Evolutionary conservation across 2,888 invertebrate genomes (phyloP).

Genomic region (Minunthozetes semirufus): DNA sequence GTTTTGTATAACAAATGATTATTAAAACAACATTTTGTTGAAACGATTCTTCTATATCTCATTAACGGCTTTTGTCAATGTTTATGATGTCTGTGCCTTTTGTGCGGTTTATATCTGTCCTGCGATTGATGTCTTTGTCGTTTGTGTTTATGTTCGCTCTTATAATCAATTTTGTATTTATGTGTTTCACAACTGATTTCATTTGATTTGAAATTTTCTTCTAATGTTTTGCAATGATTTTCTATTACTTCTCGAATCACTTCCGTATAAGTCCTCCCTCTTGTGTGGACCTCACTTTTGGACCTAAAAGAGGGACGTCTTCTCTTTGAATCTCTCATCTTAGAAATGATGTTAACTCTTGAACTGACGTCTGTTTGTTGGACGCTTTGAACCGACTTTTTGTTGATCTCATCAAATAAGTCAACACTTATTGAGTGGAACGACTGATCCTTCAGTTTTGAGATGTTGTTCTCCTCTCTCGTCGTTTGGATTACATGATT

Average conservation of each 20-base stretch:
- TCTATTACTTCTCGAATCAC: constrained; percentile 39
- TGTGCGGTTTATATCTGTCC: neutral
- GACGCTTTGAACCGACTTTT: neutral
- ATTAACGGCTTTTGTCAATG: neutral
- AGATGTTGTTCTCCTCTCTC: constrained; percentile 44
- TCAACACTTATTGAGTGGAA: constrained; percentile 9
- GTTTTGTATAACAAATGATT: neutral
- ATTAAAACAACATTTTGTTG: neutral
- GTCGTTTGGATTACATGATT: constrained; percentile 45
- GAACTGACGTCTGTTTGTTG: constrained; percentile 34
- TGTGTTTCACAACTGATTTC: neutral
- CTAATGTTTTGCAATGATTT: constrained; percentile 5
- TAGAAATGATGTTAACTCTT: constrained; percentile 46
- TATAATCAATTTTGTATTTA: neutral
- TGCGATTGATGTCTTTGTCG: neutral
- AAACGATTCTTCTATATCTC: neutral
- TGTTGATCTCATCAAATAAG: neutral
- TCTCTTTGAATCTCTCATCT: constrained; percentile 47
- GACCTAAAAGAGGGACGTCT: constrained; percentile 48
- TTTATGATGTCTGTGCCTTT: neutral
- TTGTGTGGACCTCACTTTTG: constrained; percentile 49
- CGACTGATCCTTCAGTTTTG: constrained; percentile 33
- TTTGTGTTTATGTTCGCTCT: neutral
- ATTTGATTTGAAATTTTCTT: neutral
- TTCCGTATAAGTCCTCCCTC: constrained; percentile 49